Evolutionary conservation across 1,140 invertebrate genomes (phyloP).

Genomic region (Ips typographus): DNA sequence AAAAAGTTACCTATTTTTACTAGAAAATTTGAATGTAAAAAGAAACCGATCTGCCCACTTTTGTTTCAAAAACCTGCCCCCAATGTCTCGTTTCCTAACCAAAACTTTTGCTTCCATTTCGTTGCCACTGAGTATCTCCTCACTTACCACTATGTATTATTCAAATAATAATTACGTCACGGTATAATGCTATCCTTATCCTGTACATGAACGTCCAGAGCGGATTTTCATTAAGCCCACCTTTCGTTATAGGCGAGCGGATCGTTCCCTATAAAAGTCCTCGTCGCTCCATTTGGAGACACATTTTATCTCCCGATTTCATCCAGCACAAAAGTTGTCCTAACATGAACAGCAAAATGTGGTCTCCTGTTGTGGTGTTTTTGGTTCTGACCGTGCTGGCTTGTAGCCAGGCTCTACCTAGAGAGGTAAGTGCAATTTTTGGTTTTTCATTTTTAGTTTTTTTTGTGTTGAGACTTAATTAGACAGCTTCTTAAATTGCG

Average conservation of each 20-base stretch:
- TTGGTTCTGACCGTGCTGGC: conserved; percentile 1
- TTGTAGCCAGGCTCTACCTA: conserved; percentile 1
- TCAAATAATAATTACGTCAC: too few relatives aligned
- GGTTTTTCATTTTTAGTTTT: neutral
- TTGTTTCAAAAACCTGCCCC: too few relatives aligned
- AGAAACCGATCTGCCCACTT: too few relatives aligned
- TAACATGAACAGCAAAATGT: conserved; percentile 4
- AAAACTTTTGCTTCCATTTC: too few relatives aligned
- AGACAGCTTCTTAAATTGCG: neutral
- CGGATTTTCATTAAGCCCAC: neutral
- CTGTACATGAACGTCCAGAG: neutral
- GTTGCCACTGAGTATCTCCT: too few relatives aligned
- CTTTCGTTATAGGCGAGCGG: conserved; percentile 7
- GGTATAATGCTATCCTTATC: neutral
- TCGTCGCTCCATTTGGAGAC: neutral
- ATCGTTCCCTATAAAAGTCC: conserved; percentile 19
- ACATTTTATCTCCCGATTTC: conserved; percentile 8
- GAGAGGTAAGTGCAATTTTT: conserved; percentile 11
- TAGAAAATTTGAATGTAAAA: too few relatives aligned
- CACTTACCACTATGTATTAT: too few relatives aligned
- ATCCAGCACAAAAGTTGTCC: neutral
- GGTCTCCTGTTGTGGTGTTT: conserved; percentile 3
- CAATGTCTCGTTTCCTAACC: too few relatives aligned
- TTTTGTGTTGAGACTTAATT: neutral
- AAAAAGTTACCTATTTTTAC: too few relatives aligned